Conservation (phyloP, 2,113 vertebrate genomes). For the Bubo blakistoni region DNA sequence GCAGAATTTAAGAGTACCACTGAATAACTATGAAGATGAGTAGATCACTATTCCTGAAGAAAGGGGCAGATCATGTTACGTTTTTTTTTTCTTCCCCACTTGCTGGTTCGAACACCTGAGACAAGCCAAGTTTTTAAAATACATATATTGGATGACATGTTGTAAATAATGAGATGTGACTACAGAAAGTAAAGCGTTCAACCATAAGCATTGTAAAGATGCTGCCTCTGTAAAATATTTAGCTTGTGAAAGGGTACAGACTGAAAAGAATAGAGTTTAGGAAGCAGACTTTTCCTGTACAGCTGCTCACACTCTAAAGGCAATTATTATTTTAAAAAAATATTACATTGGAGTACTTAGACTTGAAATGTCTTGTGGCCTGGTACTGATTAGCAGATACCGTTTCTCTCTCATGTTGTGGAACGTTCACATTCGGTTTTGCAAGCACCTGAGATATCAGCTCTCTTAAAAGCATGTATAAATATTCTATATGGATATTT, state of each 20-base stretch:
- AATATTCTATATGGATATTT: background rate
- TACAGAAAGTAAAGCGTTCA: background rate
- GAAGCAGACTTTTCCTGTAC: background rate
- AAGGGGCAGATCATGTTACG: rapidly evolving
- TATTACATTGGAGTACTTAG: background rate
- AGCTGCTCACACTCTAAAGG: background rate
- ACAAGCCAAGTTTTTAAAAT: background rate
- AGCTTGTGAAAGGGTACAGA: background rate
- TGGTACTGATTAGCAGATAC: background rate
- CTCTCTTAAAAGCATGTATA: background rate
- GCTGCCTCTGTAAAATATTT: constrained; percentile 9
- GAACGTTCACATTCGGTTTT: background rate
- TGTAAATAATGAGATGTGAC: background rate
- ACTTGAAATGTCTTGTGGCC: background rate
- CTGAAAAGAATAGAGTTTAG: background rate
- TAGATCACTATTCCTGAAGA: background rate
- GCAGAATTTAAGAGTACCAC: background rate
- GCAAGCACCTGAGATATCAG: background rate
- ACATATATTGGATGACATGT: background rate
- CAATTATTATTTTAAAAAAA: background rate
- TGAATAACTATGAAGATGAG: background rate
- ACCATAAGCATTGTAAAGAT: background rate
- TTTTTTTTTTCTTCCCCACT: background rate
- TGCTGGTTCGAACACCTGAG: background rate
- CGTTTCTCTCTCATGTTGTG: rapidly evolving